Percentiles rank a stretch among this genome's conserved stretches.
Conservation (phyloP, 2,888 invertebrate species). For the Oscheius sp. region DNA sequence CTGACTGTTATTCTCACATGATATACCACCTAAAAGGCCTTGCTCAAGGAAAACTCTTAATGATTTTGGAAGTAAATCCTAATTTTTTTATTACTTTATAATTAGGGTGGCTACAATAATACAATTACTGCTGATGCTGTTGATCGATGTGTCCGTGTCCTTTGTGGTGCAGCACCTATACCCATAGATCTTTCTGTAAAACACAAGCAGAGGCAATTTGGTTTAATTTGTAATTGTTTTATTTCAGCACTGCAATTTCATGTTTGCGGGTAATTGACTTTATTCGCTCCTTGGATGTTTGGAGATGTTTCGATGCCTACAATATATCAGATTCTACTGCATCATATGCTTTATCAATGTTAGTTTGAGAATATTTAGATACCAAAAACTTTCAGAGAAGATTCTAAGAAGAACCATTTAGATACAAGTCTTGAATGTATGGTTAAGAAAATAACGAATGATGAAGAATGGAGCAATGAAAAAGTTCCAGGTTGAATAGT, state of each 20-base stretch:
- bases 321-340: no score
- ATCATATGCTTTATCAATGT: no score
- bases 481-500: not conserved
- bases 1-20: slow-evolving; percentile 86
- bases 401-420: no score
- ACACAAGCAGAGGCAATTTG: not conserved
- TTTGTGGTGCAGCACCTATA: slow-evolving; percentile 52
- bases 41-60: slow-evolving; percentile 82
- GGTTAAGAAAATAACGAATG: slow-evolving; percentile 35
- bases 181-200: not conserved
- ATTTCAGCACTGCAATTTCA: slow-evolving; percentile 31
- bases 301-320: no score
- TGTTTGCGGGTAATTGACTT: slow-evolving; percentile 38
- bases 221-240: not conserved
- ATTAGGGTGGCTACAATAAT: slow-evolving; percentile 65
- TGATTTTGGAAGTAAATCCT: slow-evolving; percentile 80
- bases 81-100: no score
- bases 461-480: not conserved
- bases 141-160: slow-evolving; percentile 51
- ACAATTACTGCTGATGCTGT: slow-evolving; percentile 49
- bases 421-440: no score
- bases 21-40: slow-evolving; percentile 80
- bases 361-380: no score
- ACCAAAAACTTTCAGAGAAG: no score
- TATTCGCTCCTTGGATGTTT: no score